Conservation (phyloP, 2,113 vertebrate species). For the Todiramphus saurophagus region DNA sequence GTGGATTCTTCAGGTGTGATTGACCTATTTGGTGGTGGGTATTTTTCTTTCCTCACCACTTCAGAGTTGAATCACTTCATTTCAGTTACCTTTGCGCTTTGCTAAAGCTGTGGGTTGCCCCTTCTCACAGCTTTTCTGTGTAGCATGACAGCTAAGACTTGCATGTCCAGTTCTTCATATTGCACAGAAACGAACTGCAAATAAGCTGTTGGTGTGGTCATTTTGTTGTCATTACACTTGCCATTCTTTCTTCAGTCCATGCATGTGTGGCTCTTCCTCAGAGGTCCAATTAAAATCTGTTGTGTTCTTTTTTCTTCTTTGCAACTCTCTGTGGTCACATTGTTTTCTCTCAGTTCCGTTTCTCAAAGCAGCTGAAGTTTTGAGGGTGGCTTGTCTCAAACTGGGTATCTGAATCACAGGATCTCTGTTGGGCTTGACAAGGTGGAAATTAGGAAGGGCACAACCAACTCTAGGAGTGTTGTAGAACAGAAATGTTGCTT, state of each 20-base stretch:
- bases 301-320: neutral
- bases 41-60: constrained; percentile 67
- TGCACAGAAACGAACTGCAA: neutral
- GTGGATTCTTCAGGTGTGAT: constrained; percentile 89
- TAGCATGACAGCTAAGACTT: neutral
- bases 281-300: neutral
- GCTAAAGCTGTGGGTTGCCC: neutral
- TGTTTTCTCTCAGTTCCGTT: neutral
- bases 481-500: neutral
- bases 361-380: constrained; percentile 51
- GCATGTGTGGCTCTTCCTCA: constrained; percentile 14
- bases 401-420: neutral
- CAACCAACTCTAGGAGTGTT: neutral
- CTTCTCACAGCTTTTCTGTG: neutral
- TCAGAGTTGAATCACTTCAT: constrained; percentile 42
- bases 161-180: neutral
- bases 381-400: neutral
- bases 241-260: neutral
- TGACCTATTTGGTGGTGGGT: constrained; percentile 96
- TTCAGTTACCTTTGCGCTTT: constrained; percentile 30
- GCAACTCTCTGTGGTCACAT: neutral
- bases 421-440: neutral
- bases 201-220: neutral
- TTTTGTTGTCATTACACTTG: neutral
- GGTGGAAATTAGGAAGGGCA: constrained; percentile 14